Evolutionary conservation across 2,797 vertebrate species (phyloP).

Genomic region (Macroramphosus scolopax): DNA sequence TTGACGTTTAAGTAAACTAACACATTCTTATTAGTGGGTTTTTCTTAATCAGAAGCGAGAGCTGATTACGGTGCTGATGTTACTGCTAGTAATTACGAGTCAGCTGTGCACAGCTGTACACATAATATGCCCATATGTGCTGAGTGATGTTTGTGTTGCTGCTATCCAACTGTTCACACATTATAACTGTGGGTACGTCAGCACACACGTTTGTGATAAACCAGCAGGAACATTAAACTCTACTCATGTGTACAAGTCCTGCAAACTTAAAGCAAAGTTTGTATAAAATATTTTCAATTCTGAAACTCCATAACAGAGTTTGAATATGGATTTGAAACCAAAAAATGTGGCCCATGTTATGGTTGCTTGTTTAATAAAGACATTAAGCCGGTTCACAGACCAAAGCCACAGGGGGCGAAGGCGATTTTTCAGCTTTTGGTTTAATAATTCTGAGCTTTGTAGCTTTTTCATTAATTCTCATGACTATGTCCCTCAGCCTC

Average conservation of each 20-base stretch:
- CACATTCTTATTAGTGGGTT: slow-evolving; percentile 7
- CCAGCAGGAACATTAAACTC: slow-evolving; percentile 5
- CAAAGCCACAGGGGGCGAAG: slow-evolving; percentile 5
- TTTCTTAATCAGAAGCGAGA: slow-evolving; percentile 46
- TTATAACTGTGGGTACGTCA: slow-evolving; percentile 43
- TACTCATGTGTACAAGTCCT: too few relatives aligned
- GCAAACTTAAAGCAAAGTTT: too few relatives aligned
- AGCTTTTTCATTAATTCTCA: slow-evolving; percentile 35
- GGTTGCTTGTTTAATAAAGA: slow-evolving; percentile 24
- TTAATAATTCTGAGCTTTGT: slow-evolving; percentile 33
- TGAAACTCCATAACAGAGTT: neutral
- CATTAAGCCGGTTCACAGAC: slow-evolving; percentile 19
- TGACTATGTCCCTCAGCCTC: slow-evolving; percentile 23
- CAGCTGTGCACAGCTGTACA: slow-evolving; percentile 65
- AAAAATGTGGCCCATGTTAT: slow-evolving; percentile 12
- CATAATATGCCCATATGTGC: slow-evolving; percentile 59
- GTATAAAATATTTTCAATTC: too few relatives aligned
- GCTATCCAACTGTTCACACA: slow-evolving; percentile 60
- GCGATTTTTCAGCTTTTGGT: slow-evolving; percentile 36
- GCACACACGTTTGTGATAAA: slow-evolving; percentile 20
- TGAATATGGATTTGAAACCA: slow-evolving; percentile 21
- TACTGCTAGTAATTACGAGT: slow-evolving; percentile 57
- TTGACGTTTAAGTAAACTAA: slow-evolving; percentile 26
- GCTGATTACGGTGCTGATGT: slow-evolving; percentile 50
- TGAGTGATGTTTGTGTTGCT: slow-evolving; percentile 42